Evolutionary conservation across 2,888 invertebrate species (phyloP), one percentile per base, ranked within the genome.

Genomic region (Rhogogaster chlorosoma): DNA sequence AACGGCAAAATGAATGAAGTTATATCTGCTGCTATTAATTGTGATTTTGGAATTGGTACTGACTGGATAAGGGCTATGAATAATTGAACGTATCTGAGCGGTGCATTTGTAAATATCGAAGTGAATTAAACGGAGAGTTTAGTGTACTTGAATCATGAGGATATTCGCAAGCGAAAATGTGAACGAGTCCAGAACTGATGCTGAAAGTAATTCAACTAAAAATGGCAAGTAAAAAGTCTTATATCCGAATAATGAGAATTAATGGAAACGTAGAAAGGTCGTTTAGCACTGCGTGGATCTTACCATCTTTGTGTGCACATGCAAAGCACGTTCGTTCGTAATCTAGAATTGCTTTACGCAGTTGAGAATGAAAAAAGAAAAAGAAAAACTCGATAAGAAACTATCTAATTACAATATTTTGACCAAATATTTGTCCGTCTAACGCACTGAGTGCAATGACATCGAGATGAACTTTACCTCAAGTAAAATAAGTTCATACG

Each of bases 131-230:
- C 61, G 5, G 5, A 18, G 15, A 29, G 77, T 53, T 77, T 1
- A 61, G 57, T 83, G 67, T 10, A 22, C 57, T 26, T 64, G 2
- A 70, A 83, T 45, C 83, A 83, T 83, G 83, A 67, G 83, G 83
- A 83, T 83, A 67, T 67, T 83, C 49, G n/a, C 29, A 29, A 9
- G 67, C 70, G 83, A 70, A 42, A 45, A 29, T 67, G 45, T 18
- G 29, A 70, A 70, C 32, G 57, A 61, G 10, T 80, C 15, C 57
- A 38, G 38, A 57, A 57, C 18, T 36, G 83, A 70, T 70, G 67
- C 67, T 10, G 49, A 67, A 5, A 67, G 12, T 22, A 49, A n/a
- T 45, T 45, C 36, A 6, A 45, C 9, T 22, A 61, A 64, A 61
- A 42, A 70, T 45, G 83, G 83, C 67, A 36, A 64, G 83, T 83